Evolutionary conservation across 2,888 invertebrate genomes (phyloP), one percentile per base, ranked within the genome.

Genomic region (Lasioglossum malachurum): DNA sequence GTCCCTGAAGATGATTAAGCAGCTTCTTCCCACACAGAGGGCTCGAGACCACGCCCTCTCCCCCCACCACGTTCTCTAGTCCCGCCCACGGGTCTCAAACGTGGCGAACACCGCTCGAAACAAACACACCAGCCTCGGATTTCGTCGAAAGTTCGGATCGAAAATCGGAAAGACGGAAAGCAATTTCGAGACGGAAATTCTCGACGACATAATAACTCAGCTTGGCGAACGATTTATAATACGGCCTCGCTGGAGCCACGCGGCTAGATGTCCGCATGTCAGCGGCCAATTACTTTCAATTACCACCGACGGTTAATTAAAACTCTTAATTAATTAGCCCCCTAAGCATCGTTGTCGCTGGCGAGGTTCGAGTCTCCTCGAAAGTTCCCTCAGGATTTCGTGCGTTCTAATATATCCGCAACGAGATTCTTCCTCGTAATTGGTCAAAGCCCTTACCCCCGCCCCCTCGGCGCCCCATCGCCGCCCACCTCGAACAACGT

Each of bases 261-360:
- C 76, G 31, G 77, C 12, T n/a, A 27, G 77, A 69, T 49, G 31
- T 77, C 77, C 75, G 41, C 72, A 69, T 75, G 75, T 84, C 78
- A 75, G 35, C 84, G 35, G 49, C 71, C 78, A 84, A 84, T 78
- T 84, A 84, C 78, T 71, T 84, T 78, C 84, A 84, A 84, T 84
- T 84, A 84, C 84, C 71, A 49, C 27, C n/a, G 46, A 71, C 71
- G 77, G 84, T 83, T 84, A 84, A 85, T 85, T 84, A 79, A 85
- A 85, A 79, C 85, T 85, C 67, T 76, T 84, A 84, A 84, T 85
- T 85, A 85, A 84, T 85, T 67, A 84, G 53, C 57, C 79, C 64
- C 53, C n/a, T 53, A 73, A 78, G 74, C 78, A 60, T 75, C 46
- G 78, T 76, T 23, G 75, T 49, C 69, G 31, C 23, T 41, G 44